Evolutionary conservation across 2,797 vertebrate species (phyloP).

Genomic region (Cossypha polioptera): DNA sequence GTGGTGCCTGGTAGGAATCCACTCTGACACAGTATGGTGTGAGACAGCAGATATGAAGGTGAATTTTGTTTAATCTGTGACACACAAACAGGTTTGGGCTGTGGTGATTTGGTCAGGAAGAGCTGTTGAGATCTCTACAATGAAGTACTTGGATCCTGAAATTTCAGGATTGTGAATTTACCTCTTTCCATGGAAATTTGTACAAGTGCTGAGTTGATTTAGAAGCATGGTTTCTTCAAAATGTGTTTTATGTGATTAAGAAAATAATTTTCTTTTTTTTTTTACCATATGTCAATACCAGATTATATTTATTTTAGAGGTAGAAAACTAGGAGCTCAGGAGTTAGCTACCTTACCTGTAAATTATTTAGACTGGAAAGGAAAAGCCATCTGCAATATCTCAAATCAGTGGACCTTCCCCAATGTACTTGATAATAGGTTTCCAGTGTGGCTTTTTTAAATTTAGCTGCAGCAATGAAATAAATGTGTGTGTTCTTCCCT

Average conservation of each 20-base stretch:
- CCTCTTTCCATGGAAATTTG: neutral
- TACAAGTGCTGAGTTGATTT: neutral
- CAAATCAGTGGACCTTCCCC: neutral
- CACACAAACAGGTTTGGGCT: neutral
- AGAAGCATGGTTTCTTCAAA: neutral
- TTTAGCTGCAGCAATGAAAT: neutral
- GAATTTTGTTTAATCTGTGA: neutral
- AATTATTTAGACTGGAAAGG: neutral
- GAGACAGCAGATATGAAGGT: neutral
- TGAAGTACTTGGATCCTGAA: neutral
- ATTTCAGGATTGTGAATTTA: neutral
- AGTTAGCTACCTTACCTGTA: neutral
- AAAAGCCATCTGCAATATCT: neutral
- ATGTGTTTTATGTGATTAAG: neutral
- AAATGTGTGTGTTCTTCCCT: neutral
- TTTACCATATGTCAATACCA: neutral
- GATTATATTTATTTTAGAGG: neutral
- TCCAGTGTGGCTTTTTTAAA: neutral
- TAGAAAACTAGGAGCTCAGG: neutral
- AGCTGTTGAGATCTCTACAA: neutral
- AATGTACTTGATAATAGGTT: neutral
- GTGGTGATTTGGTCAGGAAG: neutral
- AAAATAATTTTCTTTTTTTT: neutral
- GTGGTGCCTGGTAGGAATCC: neutral
- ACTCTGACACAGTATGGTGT: rapidly evolving